phyloP scores from a whole-genome alignment of 1,140 invertebrate species.

The Orussus abietinus region DNA sequence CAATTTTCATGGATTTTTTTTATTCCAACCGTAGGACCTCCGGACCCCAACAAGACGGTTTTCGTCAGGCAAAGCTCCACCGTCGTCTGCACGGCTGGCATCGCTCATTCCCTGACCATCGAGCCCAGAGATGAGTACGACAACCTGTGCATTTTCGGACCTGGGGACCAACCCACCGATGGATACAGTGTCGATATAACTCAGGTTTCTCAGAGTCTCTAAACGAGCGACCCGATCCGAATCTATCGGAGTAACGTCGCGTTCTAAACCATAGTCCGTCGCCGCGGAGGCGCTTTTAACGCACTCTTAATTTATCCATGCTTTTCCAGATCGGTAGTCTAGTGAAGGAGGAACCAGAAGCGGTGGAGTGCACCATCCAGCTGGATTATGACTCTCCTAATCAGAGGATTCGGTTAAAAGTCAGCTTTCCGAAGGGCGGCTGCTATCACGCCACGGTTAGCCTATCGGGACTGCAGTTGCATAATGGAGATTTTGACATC shows the following conservation, averaged over 20 bases:
- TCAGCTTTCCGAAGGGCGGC: slow-evolving; percentile 67
- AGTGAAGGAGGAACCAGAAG: slow-evolving; percentile 46
- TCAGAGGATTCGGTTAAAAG: slow-evolving; percentile 63
- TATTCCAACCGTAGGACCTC: slow-evolving; percentile 58
- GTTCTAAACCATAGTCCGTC: no score
- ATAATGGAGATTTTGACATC: slow-evolving; percentile 90
- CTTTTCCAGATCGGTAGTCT: slow-evolving; percentile 50
- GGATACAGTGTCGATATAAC: slow-evolving; percentile 55
- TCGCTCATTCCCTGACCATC: slow-evolving; percentile 75
- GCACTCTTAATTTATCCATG: neutral
- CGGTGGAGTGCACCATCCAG: slow-evolving; percentile 58
- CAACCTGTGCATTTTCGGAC: slow-evolving; percentile 71
- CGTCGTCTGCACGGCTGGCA: slow-evolving; percentile 75
- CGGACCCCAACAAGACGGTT: slow-evolving; percentile 78
- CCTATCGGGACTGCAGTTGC: slow-evolving; percentile 72
- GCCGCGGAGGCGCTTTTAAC: no score
- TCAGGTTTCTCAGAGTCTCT: slow-evolving; percentile 30
- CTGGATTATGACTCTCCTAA: slow-evolving; percentile 63
- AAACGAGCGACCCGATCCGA: neutral
- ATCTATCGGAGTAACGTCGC: no score
- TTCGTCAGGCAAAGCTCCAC: slow-evolving; percentile 84
- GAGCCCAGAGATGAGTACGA: slow-evolving; percentile 87
- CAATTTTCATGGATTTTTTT: slow-evolving; percentile 2
- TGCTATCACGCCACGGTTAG: slow-evolving; percentile 80
- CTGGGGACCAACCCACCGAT: slow-evolving; percentile 62